These are phyloP conservation scores for Zhuqinia jingwanae DNA, from an alignment of 2,888 invertebrate genomes.

Conservation along the genomic window DNA sequence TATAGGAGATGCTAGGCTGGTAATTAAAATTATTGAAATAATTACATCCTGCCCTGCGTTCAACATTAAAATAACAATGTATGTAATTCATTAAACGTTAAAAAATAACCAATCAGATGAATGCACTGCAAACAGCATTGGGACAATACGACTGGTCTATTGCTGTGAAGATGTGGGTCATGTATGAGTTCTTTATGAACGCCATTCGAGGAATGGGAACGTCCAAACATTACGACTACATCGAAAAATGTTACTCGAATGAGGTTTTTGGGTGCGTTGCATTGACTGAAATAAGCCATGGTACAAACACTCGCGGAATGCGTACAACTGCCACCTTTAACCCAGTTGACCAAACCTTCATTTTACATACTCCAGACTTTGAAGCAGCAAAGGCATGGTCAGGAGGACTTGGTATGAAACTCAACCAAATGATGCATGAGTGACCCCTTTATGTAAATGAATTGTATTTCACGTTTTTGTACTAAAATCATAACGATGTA, in stretches of 20 bases:
- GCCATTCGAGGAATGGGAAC: slow-evolving; percentile 81
- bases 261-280: slow-evolving; percentile 78
- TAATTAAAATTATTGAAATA: slow-evolving; percentile 56
- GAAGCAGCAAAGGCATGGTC: slow-evolving; percentile 93
- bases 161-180: slow-evolving; percentile 74
- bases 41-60: no score
- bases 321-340: slow-evolving; percentile 90
- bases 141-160: slow-evolving; percentile 79
- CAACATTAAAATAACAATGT: no score
- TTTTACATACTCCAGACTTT: slow-evolving; percentile 89
- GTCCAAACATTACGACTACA: slow-evolving; percentile 80
- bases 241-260: slow-evolving; percentile 75
- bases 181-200: slow-evolving; percentile 80
- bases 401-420: slow-evolving; percentile 88
- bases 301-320: slow-evolving; percentile 89
- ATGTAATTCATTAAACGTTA: not conserved
- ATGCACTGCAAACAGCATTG: slow-evolving; percentile 72
- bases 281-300: slow-evolving; percentile 94
- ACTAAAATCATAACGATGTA: not conserved
- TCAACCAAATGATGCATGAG: not conserved
- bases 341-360: slow-evolving; percentile 86
- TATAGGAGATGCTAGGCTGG: slow-evolving; percentile 74
- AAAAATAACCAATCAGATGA: slow-evolving; percentile 44
- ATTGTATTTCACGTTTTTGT: not conserved
- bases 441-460: not conserved